phyloP scores from a whole-genome alignment of 2,888 invertebrate genomes.

The Hoplodrina blanda region DNA sequence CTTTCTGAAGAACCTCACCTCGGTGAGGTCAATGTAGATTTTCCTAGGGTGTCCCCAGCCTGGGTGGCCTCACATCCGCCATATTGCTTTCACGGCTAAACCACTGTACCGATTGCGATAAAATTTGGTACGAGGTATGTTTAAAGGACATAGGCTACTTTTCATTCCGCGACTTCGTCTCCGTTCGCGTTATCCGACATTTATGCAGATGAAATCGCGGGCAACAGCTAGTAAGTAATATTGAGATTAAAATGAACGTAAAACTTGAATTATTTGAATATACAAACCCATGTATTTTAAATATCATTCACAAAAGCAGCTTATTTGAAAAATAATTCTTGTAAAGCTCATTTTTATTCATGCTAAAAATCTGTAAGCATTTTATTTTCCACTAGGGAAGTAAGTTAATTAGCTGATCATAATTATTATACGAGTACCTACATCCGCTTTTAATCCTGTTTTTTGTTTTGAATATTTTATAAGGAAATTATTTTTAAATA shows the following conservation, averaged over 20 bases:
- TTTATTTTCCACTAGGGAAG: neutral
- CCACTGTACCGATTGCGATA: too few relatives aligned
- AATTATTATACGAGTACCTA: constrained; percentile 15
- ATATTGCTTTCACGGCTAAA: too few relatives aligned
- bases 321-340: constrained; percentile 1
- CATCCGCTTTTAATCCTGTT: constrained; percentile 2
- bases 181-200: too few relatives aligned
- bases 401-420: constrained; percentile 36
- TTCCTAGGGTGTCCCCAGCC: too few relatives aligned
- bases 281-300: constrained; percentile 9
- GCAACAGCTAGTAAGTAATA: neutral
- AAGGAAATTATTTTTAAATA: neutral
- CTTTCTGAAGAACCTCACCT: too few relatives aligned
- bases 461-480: constrained; percentile 8
- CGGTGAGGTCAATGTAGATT: too few relatives aligned
- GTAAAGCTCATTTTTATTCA: constrained; percentile 7
- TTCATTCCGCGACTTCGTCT: too few relatives aligned
- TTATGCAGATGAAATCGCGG: too few relatives aligned
- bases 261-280: neutral
- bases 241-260: too few relatives aligned
- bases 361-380: constrained; percentile 16
- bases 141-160: too few relatives aligned
- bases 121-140: too few relatives aligned
- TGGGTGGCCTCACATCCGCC: too few relatives aligned
- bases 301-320: constrained; percentile 10